Base-by-base conservation (phyloP, 2,797 vertebrate species). In the Sebastes ruberrimus region DNA sequence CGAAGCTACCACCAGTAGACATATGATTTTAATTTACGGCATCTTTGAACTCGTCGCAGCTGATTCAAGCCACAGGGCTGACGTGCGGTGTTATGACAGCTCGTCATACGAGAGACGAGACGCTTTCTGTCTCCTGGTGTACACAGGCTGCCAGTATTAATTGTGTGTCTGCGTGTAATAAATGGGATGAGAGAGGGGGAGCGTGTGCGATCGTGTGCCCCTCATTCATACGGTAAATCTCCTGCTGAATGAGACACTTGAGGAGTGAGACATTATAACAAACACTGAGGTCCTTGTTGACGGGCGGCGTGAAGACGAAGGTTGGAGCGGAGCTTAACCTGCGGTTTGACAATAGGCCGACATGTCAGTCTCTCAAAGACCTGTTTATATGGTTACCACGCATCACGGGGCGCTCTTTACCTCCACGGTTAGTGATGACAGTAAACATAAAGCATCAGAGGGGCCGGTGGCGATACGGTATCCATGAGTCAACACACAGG, bases 241-340 rank as follows among this genome's bases (percentile, higher is more conserved):
- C 61, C 53, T 78, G 82, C 74, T 83, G 61, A 85, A 80, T 83
- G 85, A 91, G 63, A 82, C 83, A 85, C 77, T 79, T 60, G 38
- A 81, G 79, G 79, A 79, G 70, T 67, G 81, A 81, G 76, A 77
- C 79, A 70, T 76, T 67, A 81, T 55, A 70, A 74, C 76, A 83
- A 81, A 87, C 80, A 82, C 42, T 33, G 67, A 61, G 18, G 71
- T 74, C 74, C 67, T 55, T 68, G 80, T 71, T 84, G 86, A 82
- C 4, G 32, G 65, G 55, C 23, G 20, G 68, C 32, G 1, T 20
- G 56, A 71, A 61, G 76, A 49, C 3, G 11, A 73, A 65, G 56
- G 70, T 28, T 38, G 38, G 74, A 49, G 67, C 71, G 8, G 46
- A 4, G 67, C 66, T 79, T 68, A 10, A 74, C 72, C 64, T 84